Evolutionary conservation across 2,888 invertebrate genomes (phyloP).

Genomic region (Parelbella ahira): DNA sequence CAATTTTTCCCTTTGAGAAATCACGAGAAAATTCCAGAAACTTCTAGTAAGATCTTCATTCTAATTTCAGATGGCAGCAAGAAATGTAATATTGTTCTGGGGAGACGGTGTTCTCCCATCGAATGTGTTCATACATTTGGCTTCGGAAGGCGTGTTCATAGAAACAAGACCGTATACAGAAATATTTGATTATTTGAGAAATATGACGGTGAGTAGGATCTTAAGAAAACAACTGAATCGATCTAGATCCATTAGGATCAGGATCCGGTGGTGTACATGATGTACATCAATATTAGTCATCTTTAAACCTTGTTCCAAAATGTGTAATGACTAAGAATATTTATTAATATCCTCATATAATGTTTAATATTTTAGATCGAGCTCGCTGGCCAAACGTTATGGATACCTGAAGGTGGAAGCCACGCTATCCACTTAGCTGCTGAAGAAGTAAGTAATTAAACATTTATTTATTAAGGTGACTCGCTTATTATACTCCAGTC

Average conservation of each 20-base stretch:
- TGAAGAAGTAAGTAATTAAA: constrained; percentile 61
- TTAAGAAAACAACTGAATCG: too few species aligned
- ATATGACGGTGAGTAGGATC: constrained; percentile 57
- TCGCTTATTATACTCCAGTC: too few species aligned
- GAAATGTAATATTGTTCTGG: constrained; percentile 83
- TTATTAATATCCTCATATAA: too few species aligned
- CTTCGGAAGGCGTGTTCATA: constrained; percentile 75
- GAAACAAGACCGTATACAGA: constrained; percentile 79
- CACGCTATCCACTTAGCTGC: constrained; percentile 80
- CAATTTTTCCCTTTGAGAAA: too few species aligned
- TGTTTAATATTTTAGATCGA: constrained; percentile 39
- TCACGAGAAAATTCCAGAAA: too few species aligned
- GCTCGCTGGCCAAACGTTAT: constrained; percentile 58
- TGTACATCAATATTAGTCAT: too few species aligned
- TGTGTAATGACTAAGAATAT: too few species aligned
- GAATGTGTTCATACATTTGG: constrained; percentile 81
- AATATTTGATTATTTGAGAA: constrained; percentile 76
- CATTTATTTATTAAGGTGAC: too few species aligned
- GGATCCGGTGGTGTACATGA: too few species aligned
- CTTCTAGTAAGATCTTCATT: too few species aligned
- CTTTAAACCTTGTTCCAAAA: too few species aligned
- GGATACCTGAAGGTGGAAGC: constrained; percentile 82
- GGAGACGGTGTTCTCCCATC: constrained; percentile 77
- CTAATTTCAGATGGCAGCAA: constrained; percentile 43
- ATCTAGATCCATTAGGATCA: too few species aligned